Base-by-base conservation (phyloP, 2,113 vertebrate species). In the zebrafish (Danio rerio) region DNA sequence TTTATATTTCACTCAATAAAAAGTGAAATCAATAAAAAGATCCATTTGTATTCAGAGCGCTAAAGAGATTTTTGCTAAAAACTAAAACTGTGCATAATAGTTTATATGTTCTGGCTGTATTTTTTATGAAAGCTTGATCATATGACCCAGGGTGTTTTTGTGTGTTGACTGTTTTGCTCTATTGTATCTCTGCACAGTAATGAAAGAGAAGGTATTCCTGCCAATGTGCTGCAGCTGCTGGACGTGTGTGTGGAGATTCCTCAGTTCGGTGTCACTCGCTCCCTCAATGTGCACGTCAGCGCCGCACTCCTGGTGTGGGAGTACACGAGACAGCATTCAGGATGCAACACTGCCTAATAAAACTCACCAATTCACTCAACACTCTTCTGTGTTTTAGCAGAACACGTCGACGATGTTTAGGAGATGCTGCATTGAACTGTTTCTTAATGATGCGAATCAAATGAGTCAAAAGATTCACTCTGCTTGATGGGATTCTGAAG, bases 241-340 rank as follows among this genome's bases (percentile, higher is more conserved):
- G 98, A 99, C 0, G 95, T 97, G 5, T 99, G 98, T 5, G 97
- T 99, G 89, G 97, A 99, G 91, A 98, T 99, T 80, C 98, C 97
- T 31, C 98, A 99, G 76, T 95, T 94, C 82, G 98, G 97, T 0
- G 92, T 99, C 83, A 96, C 95, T 56, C 96, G 98, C 10, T 99
- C 98, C 0, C 96, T 99, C 81, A 99, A 98, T 0, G 98, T 99
- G 31, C 98, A 99, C 0, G 98, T 99, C 72, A 99, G 97, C 0
- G 98, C 96, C 5, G 97, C 98, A n/a, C 92, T 99, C 86, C 94
- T 99, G 77, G 93, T 98, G 47, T 99, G 97, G 97, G 97, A 99
- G 56, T 99, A 99, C 62, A 98, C 96, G 0, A 91, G 96, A 7
- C 98, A 99, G 70, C 96, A 94, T 85, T 90, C 96, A 12, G 20